Evolutionary conservation across 1,140 invertebrate genomes (phyloP).

Genomic region (Diabrotica virgifera): DNA sequence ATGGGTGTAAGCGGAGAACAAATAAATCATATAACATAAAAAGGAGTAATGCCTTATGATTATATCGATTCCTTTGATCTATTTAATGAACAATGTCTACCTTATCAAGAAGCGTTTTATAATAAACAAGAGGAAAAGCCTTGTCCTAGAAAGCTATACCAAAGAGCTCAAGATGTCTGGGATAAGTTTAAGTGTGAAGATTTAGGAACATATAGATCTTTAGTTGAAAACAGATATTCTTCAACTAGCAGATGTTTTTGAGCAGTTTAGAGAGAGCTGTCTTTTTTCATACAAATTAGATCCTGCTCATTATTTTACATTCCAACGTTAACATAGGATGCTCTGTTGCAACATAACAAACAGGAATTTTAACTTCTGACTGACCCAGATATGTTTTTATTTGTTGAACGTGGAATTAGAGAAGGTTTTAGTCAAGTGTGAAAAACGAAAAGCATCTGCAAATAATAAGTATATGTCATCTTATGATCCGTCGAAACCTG

Average conservation of each 20-base stretch:
- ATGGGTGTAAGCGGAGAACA: no score
- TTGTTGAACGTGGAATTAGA: no score
- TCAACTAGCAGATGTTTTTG: constrained; percentile 48
- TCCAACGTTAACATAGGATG: no score
- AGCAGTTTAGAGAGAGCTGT: constrained; percentile 46
- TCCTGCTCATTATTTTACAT: constrained; percentile 44
- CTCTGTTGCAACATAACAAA: no score
- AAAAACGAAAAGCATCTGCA: no score
- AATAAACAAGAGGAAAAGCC: neutral
- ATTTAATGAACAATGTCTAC: constrained; percentile 20
- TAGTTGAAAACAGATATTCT: constrained; percentile 50
- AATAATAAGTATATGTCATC: no score
- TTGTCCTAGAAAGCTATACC: neutral
- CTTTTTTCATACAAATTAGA: constrained; percentile 42
- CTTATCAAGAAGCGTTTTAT: neutral
- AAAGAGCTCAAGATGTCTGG: constrained; percentile 34
- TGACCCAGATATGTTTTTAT: no score
- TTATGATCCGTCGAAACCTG: no score
- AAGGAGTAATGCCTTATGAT: constrained; percentile 43
- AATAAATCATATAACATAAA: no score
- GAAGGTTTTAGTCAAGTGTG: no score
- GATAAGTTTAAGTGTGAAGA: constrained; percentile 43
- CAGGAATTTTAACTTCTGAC: no score
- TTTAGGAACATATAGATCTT: constrained; percentile 46
- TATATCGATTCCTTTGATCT: constrained; percentile 35